Evolutionary conservation across 2,888 invertebrate genomes (phyloP).

Genomic region (Selenia dentaria): DNA sequence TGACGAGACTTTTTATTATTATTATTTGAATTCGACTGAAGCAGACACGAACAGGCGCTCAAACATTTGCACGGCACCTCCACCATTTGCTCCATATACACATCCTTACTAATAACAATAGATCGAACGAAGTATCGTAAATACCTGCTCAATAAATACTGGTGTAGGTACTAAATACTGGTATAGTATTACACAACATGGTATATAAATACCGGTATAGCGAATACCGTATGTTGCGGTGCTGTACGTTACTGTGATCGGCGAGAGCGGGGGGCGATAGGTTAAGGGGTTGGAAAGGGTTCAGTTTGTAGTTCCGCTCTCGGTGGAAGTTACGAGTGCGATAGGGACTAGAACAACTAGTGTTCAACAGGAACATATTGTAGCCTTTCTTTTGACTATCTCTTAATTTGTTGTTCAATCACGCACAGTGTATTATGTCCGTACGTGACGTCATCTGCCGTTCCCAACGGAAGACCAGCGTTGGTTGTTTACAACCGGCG

Average conservation of each 20-base stretch:
- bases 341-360: no score
- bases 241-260: conserved; percentile 22
- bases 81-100: not conserved
- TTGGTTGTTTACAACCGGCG: no score
- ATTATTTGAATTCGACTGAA: no score
- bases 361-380: no score
- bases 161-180: conserved; percentile 9
- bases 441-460: no score
- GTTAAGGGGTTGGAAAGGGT: conserved; percentile 16
- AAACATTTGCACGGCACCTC: no score
- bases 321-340: conserved; percentile 3
- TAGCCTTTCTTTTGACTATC: no score
- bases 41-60: no score
- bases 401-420: no score
- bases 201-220: conserved; percentile 6
- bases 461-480: no score
- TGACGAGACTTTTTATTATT: no score
- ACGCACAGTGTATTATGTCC: no score
- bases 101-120: conserved; percentile 18
- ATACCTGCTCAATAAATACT: conserved; percentile 3
- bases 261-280: conserved; percentile 17
- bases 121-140: conserved; percentile 13
- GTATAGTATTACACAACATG: not conserved
- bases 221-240: conserved; percentile 6
- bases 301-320: conserved; percentile 5